phyloP scores from a whole-genome alignment of 2,113 vertebrate species.

The Burhinus oedicnemus region DNA sequence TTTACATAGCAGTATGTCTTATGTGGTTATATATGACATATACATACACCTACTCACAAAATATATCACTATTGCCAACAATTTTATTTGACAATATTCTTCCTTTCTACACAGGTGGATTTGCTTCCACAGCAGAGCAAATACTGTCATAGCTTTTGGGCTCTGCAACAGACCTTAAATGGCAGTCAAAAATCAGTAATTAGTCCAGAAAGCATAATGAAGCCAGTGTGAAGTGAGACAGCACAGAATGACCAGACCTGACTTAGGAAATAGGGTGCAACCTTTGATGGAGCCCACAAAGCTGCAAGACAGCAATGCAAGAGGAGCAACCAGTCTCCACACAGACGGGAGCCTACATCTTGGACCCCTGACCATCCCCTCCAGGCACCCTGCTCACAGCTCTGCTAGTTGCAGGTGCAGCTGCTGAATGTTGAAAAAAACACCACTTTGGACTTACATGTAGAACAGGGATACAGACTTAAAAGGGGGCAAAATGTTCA shows the following conservation, averaged over 20 bases:
- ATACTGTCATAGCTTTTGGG: neutral
- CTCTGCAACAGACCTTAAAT: neutral
- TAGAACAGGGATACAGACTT: neutral
- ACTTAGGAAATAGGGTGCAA: neutral
- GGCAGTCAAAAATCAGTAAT: neutral
- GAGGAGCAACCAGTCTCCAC: rapidly evolving
- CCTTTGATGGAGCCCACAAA: neutral
- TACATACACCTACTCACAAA: neutral
- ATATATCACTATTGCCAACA: neutral
- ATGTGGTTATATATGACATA: neutral
- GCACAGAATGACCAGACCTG: neutral
- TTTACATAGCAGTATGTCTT: neutral
- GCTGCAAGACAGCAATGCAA: neutral
- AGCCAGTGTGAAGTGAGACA: neutral
- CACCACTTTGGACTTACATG: neutral
- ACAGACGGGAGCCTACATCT: rapidly evolving
- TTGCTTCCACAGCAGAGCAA: neutral
- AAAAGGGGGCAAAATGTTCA: neutral
- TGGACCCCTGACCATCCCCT: rapidly evolving
- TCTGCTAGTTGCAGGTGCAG: neutral
- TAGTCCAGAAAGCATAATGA: neutral
- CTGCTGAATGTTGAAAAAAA: neutral
- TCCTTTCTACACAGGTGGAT: neutral
- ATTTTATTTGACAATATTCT: neutral
- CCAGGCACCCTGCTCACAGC: neutral